phyloP scores from a whole-genome alignment of 2,888 invertebrate species.

The Diplazon laetatorius region DNA sequence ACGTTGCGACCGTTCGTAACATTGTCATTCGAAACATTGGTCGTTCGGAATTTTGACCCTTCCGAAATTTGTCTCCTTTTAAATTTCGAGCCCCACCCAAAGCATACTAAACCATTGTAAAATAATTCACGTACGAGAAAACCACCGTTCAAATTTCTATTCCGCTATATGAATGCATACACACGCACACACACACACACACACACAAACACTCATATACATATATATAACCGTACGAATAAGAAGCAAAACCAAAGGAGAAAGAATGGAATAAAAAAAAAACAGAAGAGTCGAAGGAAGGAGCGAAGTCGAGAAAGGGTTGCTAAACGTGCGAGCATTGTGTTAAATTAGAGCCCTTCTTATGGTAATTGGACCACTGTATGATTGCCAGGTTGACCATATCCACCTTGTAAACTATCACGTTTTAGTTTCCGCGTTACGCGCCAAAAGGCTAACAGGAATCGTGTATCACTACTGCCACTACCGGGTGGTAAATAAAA shows the following conservation, averaged over 20 bases:
- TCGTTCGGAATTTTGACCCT: too few species aligned
- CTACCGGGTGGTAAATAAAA: neutral
- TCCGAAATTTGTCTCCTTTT: too few species aligned
- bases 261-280: neutral
- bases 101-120: too few species aligned
- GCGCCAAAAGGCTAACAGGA: conserved; percentile 61
- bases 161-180: too few species aligned
- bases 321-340: conserved; percentile 72
- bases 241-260: conserved; percentile 45
- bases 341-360: conserved; percentile 81
- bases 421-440: conserved; percentile 73
- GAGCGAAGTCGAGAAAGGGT: conserved; percentile 60
- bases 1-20: too few species aligned
- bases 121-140: conserved; percentile 38
- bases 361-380: conserved; percentile 80
- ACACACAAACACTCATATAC: too few species aligned
- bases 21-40: too few species aligned
- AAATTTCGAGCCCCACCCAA: too few species aligned
- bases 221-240: too few species aligned
- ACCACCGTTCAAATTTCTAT: conserved; percentile 40
- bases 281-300: conserved; percentile 49
- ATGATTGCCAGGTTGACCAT: conserved; percentile 77
- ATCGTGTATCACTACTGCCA: conserved; percentile 36
- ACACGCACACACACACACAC: too few species aligned
- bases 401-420: conserved; percentile 32